Conservation (phyloP, 2,797 vertebrate genomes). For the Melanotaenia parkinsoni region DNA sequence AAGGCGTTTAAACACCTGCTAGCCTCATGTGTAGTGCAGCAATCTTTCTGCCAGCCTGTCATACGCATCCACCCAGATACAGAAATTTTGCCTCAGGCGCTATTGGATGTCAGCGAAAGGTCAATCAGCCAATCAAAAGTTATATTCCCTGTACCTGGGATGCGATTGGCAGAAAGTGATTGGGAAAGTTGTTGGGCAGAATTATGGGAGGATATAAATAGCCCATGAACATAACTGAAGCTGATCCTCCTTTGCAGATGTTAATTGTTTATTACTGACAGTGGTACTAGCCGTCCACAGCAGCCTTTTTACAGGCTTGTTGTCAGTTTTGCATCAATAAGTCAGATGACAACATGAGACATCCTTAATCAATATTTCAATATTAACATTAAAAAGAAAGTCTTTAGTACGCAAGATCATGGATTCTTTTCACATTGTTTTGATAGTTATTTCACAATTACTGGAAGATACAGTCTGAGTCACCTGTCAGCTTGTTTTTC, state of each 20-base stretch:
- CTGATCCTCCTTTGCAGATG: constrained; percentile 11
- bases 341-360: background rate
- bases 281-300: constrained; percentile 10
- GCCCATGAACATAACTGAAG: constrained; percentile 24
- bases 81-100: constrained; percentile 44
- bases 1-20: constrained; percentile 74
- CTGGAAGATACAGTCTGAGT: background rate
- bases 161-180: constrained; percentile 52
- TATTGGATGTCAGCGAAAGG: constrained; percentile 63
- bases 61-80: constrained; percentile 41
- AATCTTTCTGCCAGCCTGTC: constrained; percentile 53
- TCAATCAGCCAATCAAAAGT: constrained; percentile 68
- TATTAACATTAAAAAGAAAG: constrained; percentile 12
- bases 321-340: constrained; percentile 15
- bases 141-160: constrained; percentile 29
- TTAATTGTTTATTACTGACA: constrained; percentile 24
- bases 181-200: constrained; percentile 58
- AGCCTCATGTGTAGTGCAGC: constrained; percentile 57
- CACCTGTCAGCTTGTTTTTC: constrained; percentile 7
- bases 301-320: background rate
- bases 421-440: background rate
- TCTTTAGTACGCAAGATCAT: background rate
- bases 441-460: background rate
- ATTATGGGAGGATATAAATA: constrained; percentile 51
- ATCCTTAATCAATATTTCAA: constrained; percentile 10